These are phyloP conservation scores for Rhizomys pruinosus DNA, from an alignment of 2,113 vertebrate species.

Conservation along the genomic window DNA sequence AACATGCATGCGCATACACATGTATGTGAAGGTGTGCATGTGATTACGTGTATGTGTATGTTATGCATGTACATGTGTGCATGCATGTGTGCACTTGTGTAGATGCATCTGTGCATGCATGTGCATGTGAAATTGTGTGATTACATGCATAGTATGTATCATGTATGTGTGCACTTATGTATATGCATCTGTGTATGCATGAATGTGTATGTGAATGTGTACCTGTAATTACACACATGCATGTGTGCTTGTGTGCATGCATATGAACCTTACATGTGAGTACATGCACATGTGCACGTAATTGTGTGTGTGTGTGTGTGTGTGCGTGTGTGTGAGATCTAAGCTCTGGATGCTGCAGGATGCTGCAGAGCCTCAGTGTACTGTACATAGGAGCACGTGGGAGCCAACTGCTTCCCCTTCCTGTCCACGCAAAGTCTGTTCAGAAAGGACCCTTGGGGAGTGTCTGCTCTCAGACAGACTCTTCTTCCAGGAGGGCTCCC, in stretches of 20 bases:
- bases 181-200: background rate
- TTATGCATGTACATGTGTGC: no score
- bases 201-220: no score
- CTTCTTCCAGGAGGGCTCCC: background rate
- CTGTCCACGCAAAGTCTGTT: accelerated
- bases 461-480: background rate
- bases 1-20: background rate
- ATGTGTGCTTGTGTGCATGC: background rate
- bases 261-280: no score
- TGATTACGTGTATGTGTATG: no score
- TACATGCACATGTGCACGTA: no score
- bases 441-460: accelerated
- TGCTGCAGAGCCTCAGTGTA: accelerated
- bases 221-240: no score
- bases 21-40: background rate
- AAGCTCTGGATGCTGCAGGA: background rate
- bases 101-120: no score
- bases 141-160: no score
- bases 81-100: no score
- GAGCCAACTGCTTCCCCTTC: background rate
- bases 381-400: background rate
- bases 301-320: no score
- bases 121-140: no score
- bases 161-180: accelerated
- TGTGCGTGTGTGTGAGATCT: background rate